phyloP scores from a whole-genome alignment of 2,113 vertebrate species.

The Heterocephalus glaber region DNA sequence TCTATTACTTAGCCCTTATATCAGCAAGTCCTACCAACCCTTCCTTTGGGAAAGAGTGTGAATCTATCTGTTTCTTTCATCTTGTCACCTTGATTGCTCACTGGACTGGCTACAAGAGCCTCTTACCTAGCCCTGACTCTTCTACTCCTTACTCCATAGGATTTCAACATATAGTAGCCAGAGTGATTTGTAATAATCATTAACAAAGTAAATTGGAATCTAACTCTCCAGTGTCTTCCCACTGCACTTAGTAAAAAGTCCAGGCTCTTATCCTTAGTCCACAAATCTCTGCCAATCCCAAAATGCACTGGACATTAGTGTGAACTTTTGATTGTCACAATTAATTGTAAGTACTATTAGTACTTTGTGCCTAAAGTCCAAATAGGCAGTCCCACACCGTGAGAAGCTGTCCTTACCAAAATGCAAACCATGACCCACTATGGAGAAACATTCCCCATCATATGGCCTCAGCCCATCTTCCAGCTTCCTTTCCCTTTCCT shows the following conservation, averaged over 20 bases:
- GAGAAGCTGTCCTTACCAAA: background rate
- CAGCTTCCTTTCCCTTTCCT: too few relatives aligned
- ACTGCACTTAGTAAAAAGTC: background rate
- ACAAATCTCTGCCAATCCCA: background rate
- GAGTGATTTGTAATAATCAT: background rate
- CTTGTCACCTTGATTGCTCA: too few relatives aligned
- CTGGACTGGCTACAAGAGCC: background rate
- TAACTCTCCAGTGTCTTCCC: background rate
- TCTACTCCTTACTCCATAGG: background rate
- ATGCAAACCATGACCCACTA: too few relatives aligned
- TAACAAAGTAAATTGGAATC: background rate
- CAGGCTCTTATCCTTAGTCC: too few relatives aligned
- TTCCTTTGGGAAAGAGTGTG: background rate
- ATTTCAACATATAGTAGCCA: background rate
- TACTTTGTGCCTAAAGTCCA: too few relatives aligned
- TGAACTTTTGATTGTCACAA: too few relatives aligned
- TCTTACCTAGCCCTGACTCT: background rate
- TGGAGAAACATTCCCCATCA: accelerated
- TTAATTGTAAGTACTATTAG: too few relatives aligned
- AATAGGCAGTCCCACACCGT: too few relatives aligned
- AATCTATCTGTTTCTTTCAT: background rate
- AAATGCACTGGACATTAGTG: too few relatives aligned
- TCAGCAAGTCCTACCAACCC: too few relatives aligned
- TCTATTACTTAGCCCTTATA: background rate
- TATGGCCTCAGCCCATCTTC: background rate